Base-by-base conservation (phyloP, 2,888 invertebrate species). In the Drosophila maculinotata region DNA sequence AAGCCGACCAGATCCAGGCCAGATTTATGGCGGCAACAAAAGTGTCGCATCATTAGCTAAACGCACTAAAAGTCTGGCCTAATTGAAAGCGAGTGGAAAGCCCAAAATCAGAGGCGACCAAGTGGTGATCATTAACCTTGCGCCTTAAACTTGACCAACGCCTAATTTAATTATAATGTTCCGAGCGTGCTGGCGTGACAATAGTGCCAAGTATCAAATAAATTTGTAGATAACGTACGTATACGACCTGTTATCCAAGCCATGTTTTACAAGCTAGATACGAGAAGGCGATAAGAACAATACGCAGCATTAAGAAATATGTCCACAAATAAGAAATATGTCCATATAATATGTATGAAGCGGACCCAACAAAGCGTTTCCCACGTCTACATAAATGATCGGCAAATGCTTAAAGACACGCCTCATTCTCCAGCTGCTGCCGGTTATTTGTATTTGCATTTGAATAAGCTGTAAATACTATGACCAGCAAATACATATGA, bases 381-480 rank as follows among this genome's bases (percentile, higher is more conserved):
- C 71, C 74, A 74, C 59, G 67, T 76, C 67, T 38, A 42, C 41
- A 31, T 12, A 20, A 44, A 56, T 53, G 54, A 48, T 44, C 25
- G 8, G 14, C 38, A 25, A 68, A 52, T 42, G 33, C 44, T 49
- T 57, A 36, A 36, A 63, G 79, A 39, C 83, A 82, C 86, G 70
- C 86, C 86, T 66, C 52, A 66, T 65, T 80, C 64, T 79, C 26
- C 25, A 26, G 14, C 3, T 28, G 31, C 64, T 63, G 59, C 62
- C 57, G 60, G 54, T 69, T 77, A 57, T 51, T 45, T 47, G 63
- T 58, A 48, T 81, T 83, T 59, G 75, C 84, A 86, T 81, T 86
- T 81, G 71, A 81, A 86, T 79, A 48, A 48, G 48, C 60, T 82
- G 86, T 79, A 70, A 79, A 85, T 65, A 52, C 44, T 12, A 9